Conservation (phyloP, 2,888 invertebrate species). For the Pimpla rufipes region DNA sequence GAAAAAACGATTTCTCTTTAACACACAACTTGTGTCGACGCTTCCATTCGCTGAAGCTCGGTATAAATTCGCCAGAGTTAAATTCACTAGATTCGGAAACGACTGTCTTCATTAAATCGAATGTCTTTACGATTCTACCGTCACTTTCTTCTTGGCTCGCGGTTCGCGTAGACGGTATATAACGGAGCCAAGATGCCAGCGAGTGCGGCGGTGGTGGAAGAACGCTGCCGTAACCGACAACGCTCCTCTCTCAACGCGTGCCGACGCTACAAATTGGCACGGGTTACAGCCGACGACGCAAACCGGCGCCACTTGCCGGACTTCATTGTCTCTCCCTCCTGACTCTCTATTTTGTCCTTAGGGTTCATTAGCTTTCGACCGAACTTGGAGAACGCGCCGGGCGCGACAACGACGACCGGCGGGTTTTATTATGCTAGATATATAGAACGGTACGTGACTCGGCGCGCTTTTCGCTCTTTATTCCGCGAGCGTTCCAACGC, state of each 20-base stretch:
- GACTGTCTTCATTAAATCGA: background rate
- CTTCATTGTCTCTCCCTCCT: conserved; percentile 3
- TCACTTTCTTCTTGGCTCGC: background rate
- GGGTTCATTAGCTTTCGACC: conserved; percentile 22
- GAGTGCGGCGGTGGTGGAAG: conserved; percentile 1
- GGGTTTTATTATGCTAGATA: conserved; percentile 11
- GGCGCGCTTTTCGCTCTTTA: background rate
- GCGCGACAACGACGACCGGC: background rate
- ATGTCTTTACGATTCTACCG: background rate
- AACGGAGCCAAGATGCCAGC: background rate
- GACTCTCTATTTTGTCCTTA: conserved; percentile 10
- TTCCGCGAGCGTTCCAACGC: background rate
- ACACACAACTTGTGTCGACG: too few species aligned
- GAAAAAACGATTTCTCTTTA: too few species aligned
- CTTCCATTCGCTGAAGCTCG: too few species aligned
- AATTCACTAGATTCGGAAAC: background rate
- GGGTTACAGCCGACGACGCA: conserved; percentile 31
- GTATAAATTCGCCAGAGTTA: too few species aligned
- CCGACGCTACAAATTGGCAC: conserved; percentile 37
- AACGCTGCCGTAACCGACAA: conserved; percentile 18
- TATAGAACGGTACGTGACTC: conserved; percentile 13
- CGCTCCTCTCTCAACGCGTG: background rate
- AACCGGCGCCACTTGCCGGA: conserved; percentile 54
- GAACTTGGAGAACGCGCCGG: conserved; percentile 2
- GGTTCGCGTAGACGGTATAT: background rate